Evolutionary conservation across 2,797 vertebrate species (phyloP).

Genomic region (Micromesistius poutassou): DNA sequence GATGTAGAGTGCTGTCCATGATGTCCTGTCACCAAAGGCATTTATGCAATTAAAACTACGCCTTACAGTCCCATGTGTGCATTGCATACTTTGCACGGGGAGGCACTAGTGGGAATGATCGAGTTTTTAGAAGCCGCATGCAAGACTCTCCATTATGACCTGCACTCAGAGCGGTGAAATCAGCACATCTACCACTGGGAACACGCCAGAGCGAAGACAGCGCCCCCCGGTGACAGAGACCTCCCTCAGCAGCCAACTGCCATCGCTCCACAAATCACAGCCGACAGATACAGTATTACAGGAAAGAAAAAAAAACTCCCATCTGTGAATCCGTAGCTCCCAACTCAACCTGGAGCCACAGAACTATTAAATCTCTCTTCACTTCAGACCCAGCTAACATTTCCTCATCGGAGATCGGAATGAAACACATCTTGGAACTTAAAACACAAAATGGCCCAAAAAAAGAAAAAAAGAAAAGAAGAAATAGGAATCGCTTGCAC

Average conservation of each 20-base stretch:
- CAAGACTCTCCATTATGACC: conserved; percentile 45
- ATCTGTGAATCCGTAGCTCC: conserved; percentile 42
- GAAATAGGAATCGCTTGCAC: conserved; percentile 19
- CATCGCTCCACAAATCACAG: conserved; percentile 44
- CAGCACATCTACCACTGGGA: conserved; percentile 61
- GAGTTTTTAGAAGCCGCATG: neutral
- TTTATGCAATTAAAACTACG: neutral
- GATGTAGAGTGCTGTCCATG: neutral
- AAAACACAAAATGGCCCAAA: conserved; percentile 7
- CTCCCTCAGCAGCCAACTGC: conserved; percentile 36
- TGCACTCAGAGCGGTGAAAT: conserved; percentile 47
- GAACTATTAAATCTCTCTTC: conserved; percentile 30
- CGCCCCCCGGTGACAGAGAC: conserved; percentile 61
- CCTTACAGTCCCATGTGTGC: neutral
- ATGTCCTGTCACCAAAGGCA: neutral
- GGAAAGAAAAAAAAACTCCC: neutral
- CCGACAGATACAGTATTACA: conserved; percentile 24
- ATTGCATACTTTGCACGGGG: neutral
- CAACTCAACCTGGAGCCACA: conserved; percentile 40
- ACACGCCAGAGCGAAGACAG: conserved; percentile 61
- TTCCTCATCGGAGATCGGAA: conserved; percentile 33
- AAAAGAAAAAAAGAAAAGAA: neutral
- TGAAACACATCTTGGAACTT: conserved; percentile 1
- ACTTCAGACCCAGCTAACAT: conserved; percentile 33
- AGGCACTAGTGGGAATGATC: neutral